phyloP scores from a whole-genome alignment of 2,888 invertebrate genomes.

The Doris montereyensis region DNA sequence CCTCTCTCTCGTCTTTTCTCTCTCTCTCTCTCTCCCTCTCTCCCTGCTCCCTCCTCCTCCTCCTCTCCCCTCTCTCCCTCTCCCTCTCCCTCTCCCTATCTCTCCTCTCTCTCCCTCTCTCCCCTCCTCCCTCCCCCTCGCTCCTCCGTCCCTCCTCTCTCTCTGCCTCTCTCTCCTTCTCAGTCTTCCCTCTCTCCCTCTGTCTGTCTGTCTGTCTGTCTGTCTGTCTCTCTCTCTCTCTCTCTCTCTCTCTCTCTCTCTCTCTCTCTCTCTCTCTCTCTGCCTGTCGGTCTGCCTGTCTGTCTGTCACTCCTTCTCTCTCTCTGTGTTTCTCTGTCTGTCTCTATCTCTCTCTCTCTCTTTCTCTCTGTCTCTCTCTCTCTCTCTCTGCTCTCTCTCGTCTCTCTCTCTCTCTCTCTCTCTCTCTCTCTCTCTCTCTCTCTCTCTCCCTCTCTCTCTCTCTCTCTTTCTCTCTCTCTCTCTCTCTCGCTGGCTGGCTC shows the following conservation, averaged over 20 bases:
- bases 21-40: background rate
- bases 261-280: too few species aligned
- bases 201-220: too few species aligned
- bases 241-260: background rate
- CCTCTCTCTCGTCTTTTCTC: constrained; percentile 6
- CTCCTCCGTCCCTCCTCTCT: background rate
- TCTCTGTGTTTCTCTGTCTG: too few species aligned
- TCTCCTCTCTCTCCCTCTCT: background rate
- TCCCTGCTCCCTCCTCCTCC: too few species aligned
- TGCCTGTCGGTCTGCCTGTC: too few species aligned
- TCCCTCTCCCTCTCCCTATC: background rate
- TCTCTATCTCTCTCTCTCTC: too few species aligned
- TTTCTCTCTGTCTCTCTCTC: too few species aligned
- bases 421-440: background rate
- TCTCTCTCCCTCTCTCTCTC: background rate
- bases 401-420: too few species aligned
- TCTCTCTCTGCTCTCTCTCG: too few species aligned
- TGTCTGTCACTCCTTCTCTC: too few species aligned
- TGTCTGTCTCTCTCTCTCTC: too few species aligned
- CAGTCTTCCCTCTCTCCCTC: background rate
- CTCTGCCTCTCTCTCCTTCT: background rate
- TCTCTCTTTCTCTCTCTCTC: background rate
- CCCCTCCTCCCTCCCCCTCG: background rate
- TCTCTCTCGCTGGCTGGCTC: background rate
- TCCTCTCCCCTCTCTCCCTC: background rate